These are phyloP conservation scores for Junonia oenone DNA, from an alignment of 2,888 invertebrate genomes.

Conservation along the genomic window DNA sequence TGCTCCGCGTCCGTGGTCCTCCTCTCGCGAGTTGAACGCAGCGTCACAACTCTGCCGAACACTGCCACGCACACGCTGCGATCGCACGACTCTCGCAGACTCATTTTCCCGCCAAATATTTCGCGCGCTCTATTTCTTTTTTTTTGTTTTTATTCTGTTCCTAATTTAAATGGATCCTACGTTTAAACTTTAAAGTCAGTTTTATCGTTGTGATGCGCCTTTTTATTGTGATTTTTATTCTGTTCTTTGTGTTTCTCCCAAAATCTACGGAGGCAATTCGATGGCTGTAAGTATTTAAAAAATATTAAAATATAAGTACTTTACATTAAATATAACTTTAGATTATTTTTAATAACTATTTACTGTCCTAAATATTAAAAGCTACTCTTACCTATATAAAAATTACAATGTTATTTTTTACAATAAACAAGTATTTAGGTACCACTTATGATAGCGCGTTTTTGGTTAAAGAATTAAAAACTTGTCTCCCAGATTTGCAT, in stretches of 20 bases:
- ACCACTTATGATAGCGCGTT: too few species aligned
- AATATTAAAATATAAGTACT: conserved; percentile 1
- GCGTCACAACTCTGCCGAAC: conserved; percentile 29
- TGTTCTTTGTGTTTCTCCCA: conserved; percentile 73
- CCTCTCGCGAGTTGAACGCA: conserved; percentile 23
- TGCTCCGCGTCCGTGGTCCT: conserved; percentile 27
- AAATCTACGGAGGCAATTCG: conserved; percentile 65
- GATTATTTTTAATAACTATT: too few species aligned
- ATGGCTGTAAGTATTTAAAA: conserved; percentile 67
- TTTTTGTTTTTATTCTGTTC: conserved; percentile 21
- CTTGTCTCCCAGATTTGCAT: too few species aligned
- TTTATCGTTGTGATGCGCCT: conserved; percentile 60
- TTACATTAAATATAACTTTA: too few species aligned
- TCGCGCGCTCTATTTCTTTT: conserved; percentile 37
- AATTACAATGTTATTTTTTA: too few species aligned
- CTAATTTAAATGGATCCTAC: conserved; percentile 14
- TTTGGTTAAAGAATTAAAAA: too few species aligned
- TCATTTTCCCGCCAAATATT: conserved; percentile 62
- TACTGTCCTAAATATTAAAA: too few species aligned
- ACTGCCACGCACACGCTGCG: conserved; percentile 38
- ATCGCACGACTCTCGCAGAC: conserved; percentile 35
- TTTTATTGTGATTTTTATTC: conserved; percentile 63
- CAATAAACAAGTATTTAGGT: too few species aligned
- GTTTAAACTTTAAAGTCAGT: conserved; percentile 12
- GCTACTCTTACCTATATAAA: too few species aligned